phyloP scores from a whole-genome alignment of 2,113 vertebrate genomes.

The Podiceps cristatus region DNA sequence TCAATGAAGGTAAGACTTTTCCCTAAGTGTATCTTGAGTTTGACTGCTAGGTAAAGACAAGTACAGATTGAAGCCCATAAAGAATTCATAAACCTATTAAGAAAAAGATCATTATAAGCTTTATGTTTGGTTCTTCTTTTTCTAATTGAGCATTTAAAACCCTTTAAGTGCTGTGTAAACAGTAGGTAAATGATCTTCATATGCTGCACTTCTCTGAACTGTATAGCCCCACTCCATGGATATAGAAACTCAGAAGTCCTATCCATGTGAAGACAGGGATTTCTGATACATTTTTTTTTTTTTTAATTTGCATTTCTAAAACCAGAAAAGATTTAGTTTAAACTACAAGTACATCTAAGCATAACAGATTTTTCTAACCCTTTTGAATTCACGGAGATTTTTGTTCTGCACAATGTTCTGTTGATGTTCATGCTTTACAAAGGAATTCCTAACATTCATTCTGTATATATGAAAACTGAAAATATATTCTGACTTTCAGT shows the following conservation, averaged over 20 bases:
- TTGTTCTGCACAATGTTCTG: neutral
- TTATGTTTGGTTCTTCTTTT: neutral
- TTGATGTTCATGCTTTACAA: neutral
- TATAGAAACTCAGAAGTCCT: neutral
- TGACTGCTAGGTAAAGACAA: neutral
- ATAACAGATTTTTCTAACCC: neutral
- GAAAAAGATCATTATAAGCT: neutral
- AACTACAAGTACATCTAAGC: neutral
- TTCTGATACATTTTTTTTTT: neutral
- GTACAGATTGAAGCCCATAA: neutral
- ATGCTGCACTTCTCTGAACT: neutral
- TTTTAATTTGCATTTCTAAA: neutral
- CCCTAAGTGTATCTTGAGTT: neutral
- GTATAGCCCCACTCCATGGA: neutral
- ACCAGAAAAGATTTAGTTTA: neutral
- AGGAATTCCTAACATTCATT: neutral
- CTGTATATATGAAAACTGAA: neutral
- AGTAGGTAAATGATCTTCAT: neutral
- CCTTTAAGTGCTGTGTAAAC: neutral
- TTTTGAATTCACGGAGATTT: neutral
- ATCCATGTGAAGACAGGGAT: fast-evolving
- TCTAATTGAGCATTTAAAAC: neutral
- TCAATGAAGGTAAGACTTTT: neutral
- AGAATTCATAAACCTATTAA: neutral
- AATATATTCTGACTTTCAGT: neutral